Conservation (phyloP, 1,140 invertebrate species). For the Arctopsyche grandis region DNA sequence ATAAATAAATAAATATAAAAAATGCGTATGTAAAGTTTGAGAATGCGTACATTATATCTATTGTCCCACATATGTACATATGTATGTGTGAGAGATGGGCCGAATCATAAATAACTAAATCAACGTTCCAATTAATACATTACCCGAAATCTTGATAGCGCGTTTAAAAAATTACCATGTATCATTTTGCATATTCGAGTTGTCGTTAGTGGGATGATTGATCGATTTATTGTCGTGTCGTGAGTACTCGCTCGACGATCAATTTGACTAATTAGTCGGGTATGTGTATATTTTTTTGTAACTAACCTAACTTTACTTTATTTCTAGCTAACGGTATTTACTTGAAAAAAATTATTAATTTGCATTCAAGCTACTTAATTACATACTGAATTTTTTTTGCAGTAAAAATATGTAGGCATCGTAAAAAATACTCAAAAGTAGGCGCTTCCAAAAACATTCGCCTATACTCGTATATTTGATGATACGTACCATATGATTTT, state of each 20-base stretch:
- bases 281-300: not conserved
- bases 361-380: not conserved
- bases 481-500: too few relatives aligned
- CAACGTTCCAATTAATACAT: conserved; percentile 15
- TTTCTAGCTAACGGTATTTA: too few relatives aligned
- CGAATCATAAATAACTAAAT: not conserved
- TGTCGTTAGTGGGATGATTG: conserved; percentile 17
- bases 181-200: conserved; percentile 13
- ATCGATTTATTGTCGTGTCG: conserved; percentile 14
- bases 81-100: too few relatives aligned
- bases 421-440: too few relatives aligned
- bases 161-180: not conserved
- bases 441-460: too few relatives aligned
- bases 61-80: not conserved
- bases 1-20: too few relatives aligned
- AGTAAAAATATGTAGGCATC: too few relatives aligned
- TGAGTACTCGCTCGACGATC: not conserved
- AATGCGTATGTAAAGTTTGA: too few relatives aligned
- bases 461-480: too few relatives aligned
- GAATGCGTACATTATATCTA: too few relatives aligned
- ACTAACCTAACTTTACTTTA: not conserved
- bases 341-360: not conserved
- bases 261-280: not conserved
- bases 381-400: not conserved
- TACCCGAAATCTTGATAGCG: conserved; percentile 5